A percentile compares a stretch with the other conserved stretches of the same genome.
Conservation (phyloP, 2,113 vertebrate species). For the Bagarius yarrelli region DNA sequence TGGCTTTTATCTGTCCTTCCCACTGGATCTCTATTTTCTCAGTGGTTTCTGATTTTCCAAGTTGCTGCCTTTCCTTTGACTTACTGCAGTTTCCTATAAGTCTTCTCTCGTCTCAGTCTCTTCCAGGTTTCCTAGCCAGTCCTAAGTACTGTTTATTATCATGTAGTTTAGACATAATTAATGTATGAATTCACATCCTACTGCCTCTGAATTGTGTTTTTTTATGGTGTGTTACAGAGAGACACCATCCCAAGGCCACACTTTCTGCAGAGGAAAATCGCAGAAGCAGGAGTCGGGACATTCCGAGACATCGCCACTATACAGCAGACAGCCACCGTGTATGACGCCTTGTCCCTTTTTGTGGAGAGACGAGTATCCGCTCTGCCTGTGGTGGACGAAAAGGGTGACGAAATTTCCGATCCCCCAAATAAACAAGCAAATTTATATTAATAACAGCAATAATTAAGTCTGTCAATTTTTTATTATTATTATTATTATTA, state of each 20-base stretch:
- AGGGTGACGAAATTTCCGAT: slow-evolving; percentile 6
- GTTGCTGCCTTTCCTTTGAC: not conserved
- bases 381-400: slow-evolving; percentile 81
- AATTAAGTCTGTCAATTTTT: too few species aligned
- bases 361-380: slow-evolving; percentile 91
- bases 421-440: not conserved
- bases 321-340: slow-evolving; percentile 75
- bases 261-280: slow-evolving; percentile 79
- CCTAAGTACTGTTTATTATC: not conserved
- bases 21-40: not conserved
- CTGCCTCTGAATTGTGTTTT: not conserved
- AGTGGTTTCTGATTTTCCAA: not conserved
- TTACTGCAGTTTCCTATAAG: not conserved
- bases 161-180: not conserved
- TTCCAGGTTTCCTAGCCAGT: not conserved
- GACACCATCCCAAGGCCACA: slow-evolving; percentile 77
- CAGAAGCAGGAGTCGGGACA: slow-evolving; percentile 86
- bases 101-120: too few species aligned
- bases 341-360: slow-evolving; percentile 84
- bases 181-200: not conserved
- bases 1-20: too few species aligned
- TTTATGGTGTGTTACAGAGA: slow-evolving; percentile 63
- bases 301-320: slow-evolving; percentile 86
- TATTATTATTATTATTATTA: not conserved
- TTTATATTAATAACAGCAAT: too few species aligned